Evolutionary conservation across 1,140 invertebrate species (phyloP), one percentile per base, ranked within the genome.

Genomic region (Pemphigus obesinymphae): DNA sequence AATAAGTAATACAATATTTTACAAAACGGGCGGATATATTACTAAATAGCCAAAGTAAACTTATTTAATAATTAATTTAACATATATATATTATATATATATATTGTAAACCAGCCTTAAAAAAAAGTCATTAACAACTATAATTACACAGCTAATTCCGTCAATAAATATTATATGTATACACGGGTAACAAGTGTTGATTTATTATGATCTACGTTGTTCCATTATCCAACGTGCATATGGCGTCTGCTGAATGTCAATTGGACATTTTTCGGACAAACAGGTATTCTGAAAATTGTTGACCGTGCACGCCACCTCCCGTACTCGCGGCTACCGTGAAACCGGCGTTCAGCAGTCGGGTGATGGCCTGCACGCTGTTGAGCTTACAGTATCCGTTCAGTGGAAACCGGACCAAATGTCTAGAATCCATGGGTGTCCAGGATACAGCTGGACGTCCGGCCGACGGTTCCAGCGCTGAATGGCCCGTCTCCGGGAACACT

Each of bases 371-470:
- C 50, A 97, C 91, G 17, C 95, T 96, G 86, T 96, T 97, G 34
- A 97, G 88, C 86, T 97, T 96, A 88, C 94, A 96, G 87, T 95
- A 97, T 83, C 95, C 95, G 87, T 97, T 97, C 15, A 97, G 88
- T 3, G 95, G 95, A 86, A 97, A 97, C 61, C 96, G 89, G 75
- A 96, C 95, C 13, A 96, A 93, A 87, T 95, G 94, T 48, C 93
- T 90, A 55, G 92, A 90, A 87, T 96, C 95, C 83, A 93, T 91
- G 84, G 95, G 91, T 85, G 94, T 94, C 93, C 94, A 96, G 26
- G 93, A 90, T 37, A 92, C 93, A 34, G 92, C 92, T 40, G 92
- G 93, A 40, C 94, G 88, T 11, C 92, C 92, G 85, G 96, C 94
- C 88, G 95, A 92, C 55, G 95, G 90, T 85, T 96, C 94, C 88